Base-by-base conservation (phyloP, 2,888 invertebrate genomes). In the Exocentrus adspersus region DNA sequence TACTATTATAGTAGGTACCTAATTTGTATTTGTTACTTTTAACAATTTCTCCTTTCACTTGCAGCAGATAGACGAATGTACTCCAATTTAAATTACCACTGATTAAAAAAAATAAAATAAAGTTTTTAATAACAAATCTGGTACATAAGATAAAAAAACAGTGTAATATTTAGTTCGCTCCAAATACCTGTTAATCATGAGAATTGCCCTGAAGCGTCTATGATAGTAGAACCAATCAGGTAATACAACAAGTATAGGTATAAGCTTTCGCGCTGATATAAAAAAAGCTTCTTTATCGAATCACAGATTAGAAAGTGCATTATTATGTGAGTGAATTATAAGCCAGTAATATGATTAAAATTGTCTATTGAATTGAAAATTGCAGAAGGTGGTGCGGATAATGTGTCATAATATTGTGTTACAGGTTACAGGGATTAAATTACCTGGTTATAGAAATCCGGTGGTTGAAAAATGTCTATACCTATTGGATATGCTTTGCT, bases 291-390 rank as follows among this genome's bases (percentile, higher is more conserved):
- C 14, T 54, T 54, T 24, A 43, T 54, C 54, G 20, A 43, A 43
- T 28, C 37, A 21, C 41, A 41, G 37, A 54, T 54, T 54, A 54
- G 54, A 54, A 54, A 54, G 54, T 54, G 28, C 42, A 42, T 42
- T 43, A 28, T 54, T 28, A 54, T 37, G 2, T 37, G 24, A 24
- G 7, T 24, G 24, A 24, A 24, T 24, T 24, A 24, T 24, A 24
- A 24, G 7, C 24, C 7, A 3, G 7, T 46, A 21, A 20, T 20
- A 20, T 30, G 53, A 21, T 28, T 43, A 43, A 54, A 43, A 43
- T 16, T 19, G 28, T 16, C 16, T 28, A 48, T 48, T 30, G 17
- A 28, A 43, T n/a, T 28, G 43, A 54, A 30, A 54, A 21, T 24
- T 43, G 28, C 16, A 16, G 6, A 54, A 54, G 12, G 28, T 41